Percentiles rank a stretch among this genome's conserved stretches.
These are phyloP conservation scores for Enteromius afrohamiltoni DNA, from an alignment of 2,797 vertebrate genomes.

Conservation along the genomic window DNA sequence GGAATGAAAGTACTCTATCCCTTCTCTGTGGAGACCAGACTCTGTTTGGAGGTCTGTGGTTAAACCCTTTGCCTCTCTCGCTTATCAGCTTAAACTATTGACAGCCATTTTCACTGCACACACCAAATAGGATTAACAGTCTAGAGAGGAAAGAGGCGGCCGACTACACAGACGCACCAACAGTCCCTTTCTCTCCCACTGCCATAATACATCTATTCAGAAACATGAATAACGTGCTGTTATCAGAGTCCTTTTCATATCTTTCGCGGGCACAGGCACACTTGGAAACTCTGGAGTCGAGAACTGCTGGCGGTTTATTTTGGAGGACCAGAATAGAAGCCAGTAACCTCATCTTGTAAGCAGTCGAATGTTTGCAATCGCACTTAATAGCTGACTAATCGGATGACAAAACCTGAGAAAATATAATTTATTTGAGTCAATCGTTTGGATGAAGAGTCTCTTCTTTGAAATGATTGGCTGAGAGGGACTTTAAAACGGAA, in stretches of 20 bases:
- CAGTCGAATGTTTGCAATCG: not conserved
- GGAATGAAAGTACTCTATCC: constrained; percentile 46
- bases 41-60: constrained; percentile 49
- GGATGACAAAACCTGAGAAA: constrained; percentile 24
- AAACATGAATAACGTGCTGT: constrained; percentile 39
- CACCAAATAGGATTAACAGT: constrained; percentile 60
- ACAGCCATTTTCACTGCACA: constrained; percentile 59
- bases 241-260: constrained; percentile 44
- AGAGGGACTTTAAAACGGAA: constrained; percentile 24
- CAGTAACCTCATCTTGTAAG: constrained; percentile 9
- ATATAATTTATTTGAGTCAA: constrained; percentile 22
- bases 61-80: constrained; percentile 50
- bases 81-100: constrained; percentile 62
- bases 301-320: constrained; percentile 36
- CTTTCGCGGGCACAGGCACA: not conserved
- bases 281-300: constrained; percentile 14
- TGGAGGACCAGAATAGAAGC: constrained; percentile 16
- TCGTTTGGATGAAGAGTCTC: constrained; percentile 11
- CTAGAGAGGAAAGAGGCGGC: constrained; percentile 44
- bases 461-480: constrained; percentile 39
- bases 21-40: constrained; percentile 50
- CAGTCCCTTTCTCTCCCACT: constrained; percentile 33
- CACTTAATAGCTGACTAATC: constrained; percentile 30
- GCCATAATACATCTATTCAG: constrained; percentile 49
- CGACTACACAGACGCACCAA: constrained; percentile 38